Base-by-base conservation (phyloP, 2,797 vertebrate species). In the Petrocephalus sullivani region DNA sequence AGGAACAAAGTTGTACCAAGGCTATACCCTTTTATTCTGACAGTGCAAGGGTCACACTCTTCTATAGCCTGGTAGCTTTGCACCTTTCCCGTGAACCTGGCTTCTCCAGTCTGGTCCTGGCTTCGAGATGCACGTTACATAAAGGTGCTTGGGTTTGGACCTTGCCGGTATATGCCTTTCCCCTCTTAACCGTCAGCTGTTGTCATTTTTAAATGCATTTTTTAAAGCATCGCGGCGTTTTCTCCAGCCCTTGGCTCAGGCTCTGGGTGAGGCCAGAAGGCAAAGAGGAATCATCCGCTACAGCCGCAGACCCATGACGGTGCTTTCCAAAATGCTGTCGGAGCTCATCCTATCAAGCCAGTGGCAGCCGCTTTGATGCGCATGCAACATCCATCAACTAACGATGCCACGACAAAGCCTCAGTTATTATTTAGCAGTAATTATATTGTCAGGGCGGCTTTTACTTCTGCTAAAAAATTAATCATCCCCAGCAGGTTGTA, bases 71-170 rank as follows among this genome's bases (percentile, higher is more conserved):
- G 19, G 41, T 82, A 53, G 78, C 46, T 53, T 53, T 82, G 75
- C 8, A 53, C 19, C 19, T 53, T 51, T 21, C 7, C 88, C 33
- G 46, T 19, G 57, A 56, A 61, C 19, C 75, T 75, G 33, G 46
- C 2, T 61, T 54, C 53, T 67, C n/a, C 67, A 54, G 60, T 71
- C 84, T 33, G 67, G 82, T 88, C 51, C 87, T 82, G 51, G 60
- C 37, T 23, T 33, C 78, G 75, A 88, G 86, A 78, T 60, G 41
- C 21, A 71, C 54, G 57, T 89, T 89, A 90, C 49, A 86, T 87
- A 90, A 90, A 89, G 87, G 90, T 84, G 75, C 88, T 90, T 33
- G 16, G 71, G 71, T 53, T 83, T 88, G 60, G 89, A 87, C 84
- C 67, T 51, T 88, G 85, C 89, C 86, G 87, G 87, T 64, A 78